Percentiles rank a stretch among this genome's conserved stretches.
Conservation (phyloP, 2,113 vertebrate genomes). For the Zapus hudsonius region DNA sequence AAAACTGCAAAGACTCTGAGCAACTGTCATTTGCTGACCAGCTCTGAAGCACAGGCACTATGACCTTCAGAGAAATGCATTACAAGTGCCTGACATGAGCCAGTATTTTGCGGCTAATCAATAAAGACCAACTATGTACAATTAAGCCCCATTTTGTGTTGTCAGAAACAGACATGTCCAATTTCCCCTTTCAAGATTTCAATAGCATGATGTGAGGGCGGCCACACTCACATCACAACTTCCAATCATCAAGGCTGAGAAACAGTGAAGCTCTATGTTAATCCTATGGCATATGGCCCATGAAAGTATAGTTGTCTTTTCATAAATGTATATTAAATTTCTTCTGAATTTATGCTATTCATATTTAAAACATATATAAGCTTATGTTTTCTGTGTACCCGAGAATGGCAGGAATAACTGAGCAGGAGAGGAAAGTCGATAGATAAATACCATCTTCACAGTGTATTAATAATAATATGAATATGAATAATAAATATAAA, state of each 20-base stretch:
- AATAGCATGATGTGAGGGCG: fast-evolving
- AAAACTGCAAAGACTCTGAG: fast-evolving
- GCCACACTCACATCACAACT: not conserved
- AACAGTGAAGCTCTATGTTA: not conserved
- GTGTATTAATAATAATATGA: not conserved
- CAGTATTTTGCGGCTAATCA: not conserved
- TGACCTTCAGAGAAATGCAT: not conserved
- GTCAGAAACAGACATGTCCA: not conserved
- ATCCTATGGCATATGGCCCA: no score
- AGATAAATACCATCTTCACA: not conserved
- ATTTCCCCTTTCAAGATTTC: not conserved
- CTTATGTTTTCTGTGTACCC: not conserved
- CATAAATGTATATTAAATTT: not conserved
- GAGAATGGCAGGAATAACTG: not conserved
- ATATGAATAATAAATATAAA: not conserved
- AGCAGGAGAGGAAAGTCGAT: not conserved
- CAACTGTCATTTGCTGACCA: not conserved
- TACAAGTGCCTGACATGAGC: not conserved
- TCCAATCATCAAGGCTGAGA: not conserved
- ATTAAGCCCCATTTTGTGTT: not conserved
- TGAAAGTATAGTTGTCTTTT: not conserved
- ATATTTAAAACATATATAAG: not conserved
- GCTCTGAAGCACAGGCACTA: not conserved
- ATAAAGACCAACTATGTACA: not conserved
- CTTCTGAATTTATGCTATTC: not conserved